These are phyloP conservation scores for Azemiops feae DNA, from an alignment of 2,113 vertebrate genomes.

Conservation along the genomic window DNA sequence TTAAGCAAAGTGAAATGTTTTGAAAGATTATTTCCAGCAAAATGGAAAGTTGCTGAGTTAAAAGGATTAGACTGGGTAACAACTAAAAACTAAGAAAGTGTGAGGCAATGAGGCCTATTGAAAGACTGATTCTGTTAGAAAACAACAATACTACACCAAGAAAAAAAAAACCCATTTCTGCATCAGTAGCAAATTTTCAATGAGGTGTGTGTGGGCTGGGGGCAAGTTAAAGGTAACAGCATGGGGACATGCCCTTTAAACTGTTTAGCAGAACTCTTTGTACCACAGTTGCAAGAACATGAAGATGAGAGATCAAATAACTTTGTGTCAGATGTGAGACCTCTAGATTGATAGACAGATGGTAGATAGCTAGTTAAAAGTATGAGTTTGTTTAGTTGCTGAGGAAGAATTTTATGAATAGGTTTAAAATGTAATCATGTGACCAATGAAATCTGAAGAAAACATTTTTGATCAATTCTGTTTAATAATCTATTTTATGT, in stretches of 20 bases:
- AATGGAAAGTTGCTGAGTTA: not conserved
- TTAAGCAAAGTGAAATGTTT: not conserved
- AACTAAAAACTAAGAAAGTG: not conserved
- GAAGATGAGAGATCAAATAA: not conserved
- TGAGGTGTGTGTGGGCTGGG: not conserved
- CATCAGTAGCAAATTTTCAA: not conserved
- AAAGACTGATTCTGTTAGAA: not conserved
- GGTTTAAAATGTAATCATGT: not conserved
- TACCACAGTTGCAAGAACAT: not conserved
- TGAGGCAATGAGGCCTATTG: not conserved
- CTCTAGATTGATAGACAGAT: not conserved
- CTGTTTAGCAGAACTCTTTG: not conserved
- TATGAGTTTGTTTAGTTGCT: not conserved
- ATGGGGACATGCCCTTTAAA: not conserved
- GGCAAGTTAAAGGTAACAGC: not conserved
- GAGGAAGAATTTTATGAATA: not conserved
- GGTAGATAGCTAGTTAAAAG: not conserved
- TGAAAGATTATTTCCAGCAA: not conserved
- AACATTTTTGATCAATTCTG: not conserved
- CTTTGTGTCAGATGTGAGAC: not conserved
- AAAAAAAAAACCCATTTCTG: not conserved
- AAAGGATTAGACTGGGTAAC: not conserved
- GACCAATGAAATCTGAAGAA: not conserved
- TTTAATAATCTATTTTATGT: not conserved
- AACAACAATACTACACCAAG: not conserved